Evolutionary conservation across 1,140 invertebrate species (phyloP).

Genomic region (Drosophila triauraria): DNA sequence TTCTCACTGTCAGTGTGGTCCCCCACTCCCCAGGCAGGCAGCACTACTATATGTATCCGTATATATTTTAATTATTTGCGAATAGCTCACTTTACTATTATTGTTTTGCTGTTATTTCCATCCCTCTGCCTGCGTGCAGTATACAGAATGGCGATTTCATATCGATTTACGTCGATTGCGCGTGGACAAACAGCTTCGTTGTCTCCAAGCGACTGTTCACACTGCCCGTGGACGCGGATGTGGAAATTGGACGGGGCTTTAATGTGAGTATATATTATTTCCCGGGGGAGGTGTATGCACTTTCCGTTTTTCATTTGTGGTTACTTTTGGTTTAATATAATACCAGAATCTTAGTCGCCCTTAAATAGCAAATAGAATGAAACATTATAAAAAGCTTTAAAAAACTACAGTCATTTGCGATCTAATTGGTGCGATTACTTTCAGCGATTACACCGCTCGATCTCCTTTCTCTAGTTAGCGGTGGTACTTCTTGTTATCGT

Average conservation of each 20-base stretch:
- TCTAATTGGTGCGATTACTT: too few relatives aligned
- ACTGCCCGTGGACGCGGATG: slow-evolving; percentile 79
- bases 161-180: slow-evolving; percentile 83
- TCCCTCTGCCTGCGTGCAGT: slow-evolving; percentile 39
- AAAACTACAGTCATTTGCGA: too few relatives aligned
- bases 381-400: too few relatives aligned
- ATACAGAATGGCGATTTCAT: slow-evolving; percentile 85
- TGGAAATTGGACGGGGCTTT: slow-evolving; percentile 84
- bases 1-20: slow-evolving; percentile 56
- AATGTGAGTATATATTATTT: slow-evolving; percentile 69
- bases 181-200: slow-evolving; percentile 84
- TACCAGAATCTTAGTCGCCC: too few relatives aligned
- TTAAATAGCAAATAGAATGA: too few relatives aligned
- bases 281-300: too few relatives aligned
- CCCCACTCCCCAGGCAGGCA: slow-evolving; percentile 1
- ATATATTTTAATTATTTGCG: slow-evolving; percentile 77
- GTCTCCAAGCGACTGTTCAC: slow-evolving; percentile 82
- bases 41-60: slow-evolving; percentile 26
- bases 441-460: neutral
- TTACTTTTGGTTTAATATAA: neutral
- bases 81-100: slow-evolving; percentile 47
- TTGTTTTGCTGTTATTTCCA: slow-evolving; percentile 47
- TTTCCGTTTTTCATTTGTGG: neutral
- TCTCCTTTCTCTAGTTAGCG: neutral
- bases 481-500: neutral